Base-by-base conservation (phyloP, 2,888 invertebrate genomes). In the Choristoneura rosaceana region DNA sequence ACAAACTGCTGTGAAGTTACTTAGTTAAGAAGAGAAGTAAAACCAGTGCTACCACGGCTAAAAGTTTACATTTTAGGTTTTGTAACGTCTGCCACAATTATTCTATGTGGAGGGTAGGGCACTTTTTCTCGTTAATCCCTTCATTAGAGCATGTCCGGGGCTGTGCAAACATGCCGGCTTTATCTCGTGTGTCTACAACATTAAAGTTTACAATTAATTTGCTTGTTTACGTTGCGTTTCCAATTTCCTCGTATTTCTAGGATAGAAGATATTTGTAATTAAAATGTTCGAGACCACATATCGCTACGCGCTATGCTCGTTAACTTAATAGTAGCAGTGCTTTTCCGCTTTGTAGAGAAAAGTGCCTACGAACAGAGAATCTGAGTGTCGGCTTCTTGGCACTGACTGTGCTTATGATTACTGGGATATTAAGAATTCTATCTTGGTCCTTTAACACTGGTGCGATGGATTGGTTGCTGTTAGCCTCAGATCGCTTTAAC, bases 81-180 rank as follows among this genome's bases (percentile, higher is more conserved):
- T 47, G 61, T 34, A 63, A 47, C 17, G 7, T 69, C 69, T 73
- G 50, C 12, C 8, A 1, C 9, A 9, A 59, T 34, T 69, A 73
- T 15, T 73, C 73, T 73, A 59, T 15, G 82, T 76, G 82, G 82
- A 85, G 84, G 84, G 81, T 81, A 82, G 80, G 81, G 82, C 88
- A 89, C 88, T 91, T 92, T 91, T 91, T 91, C 90, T 91, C 85
- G 77, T 82, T 90, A 91, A 91, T 88, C 90, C 88, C 85, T 86
- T 90, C 88, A 91, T 92, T 92, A 91, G 86, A 86, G 87, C 84
- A 79, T 81, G 84, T 85, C 86, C 84, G 83, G 82, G 83, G 87
- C 82, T 84, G 80, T 70, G 77, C 81, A 82, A 87, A 87, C 82
- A 84, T 34, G 73, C 68, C 64, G 69, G 64, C 63, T 73, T 73